phyloP scores from a whole-genome alignment of 2,797 vertebrate species.

The Manis crassicaudata region DNA sequence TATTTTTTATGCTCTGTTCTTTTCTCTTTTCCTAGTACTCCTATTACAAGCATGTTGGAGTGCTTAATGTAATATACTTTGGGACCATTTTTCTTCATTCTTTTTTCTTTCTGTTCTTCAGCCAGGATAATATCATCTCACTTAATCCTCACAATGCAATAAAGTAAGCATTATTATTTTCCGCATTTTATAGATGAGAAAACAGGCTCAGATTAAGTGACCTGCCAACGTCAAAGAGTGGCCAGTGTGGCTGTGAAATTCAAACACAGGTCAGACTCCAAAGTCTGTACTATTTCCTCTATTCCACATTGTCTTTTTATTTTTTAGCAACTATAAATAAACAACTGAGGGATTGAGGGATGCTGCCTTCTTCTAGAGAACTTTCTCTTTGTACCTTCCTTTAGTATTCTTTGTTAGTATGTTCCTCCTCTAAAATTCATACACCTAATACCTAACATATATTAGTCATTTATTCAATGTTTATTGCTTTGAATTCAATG shows the following conservation, averaged over 20 bases:
- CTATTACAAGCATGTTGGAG: not conserved
- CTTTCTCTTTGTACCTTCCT: slow-evolving; percentile 21
- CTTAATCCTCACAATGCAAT: slow-evolving; percentile 42
- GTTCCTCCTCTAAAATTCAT: slow-evolving; percentile 52
- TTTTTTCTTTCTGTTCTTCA: slow-evolving; percentile 38
- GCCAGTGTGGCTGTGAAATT: slow-evolving; percentile 48
- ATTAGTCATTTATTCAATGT: slow-evolving; percentile 30
- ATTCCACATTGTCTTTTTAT: not conserved
- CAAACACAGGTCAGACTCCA: slow-evolving; percentile 47
- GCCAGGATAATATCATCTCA: slow-evolving; percentile 25
- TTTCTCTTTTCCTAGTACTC: not conserved
- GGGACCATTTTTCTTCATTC: slow-evolving; percentile 17
- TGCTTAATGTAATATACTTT: not conserved
- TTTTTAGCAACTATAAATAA: slow-evolving; percentile 46
- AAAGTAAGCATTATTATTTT: slow-evolving; percentile 44
- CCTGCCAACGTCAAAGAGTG: slow-evolving; percentile 15
- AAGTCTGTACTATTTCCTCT: not conserved
- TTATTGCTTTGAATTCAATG: slow-evolving; percentile 74
- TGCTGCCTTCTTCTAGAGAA: slow-evolving; percentile 34
- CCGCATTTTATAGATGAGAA: slow-evolving; percentile 54
- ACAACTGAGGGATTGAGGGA: not conserved
- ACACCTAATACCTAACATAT: slow-evolving; percentile 36
- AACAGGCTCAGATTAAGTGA: slow-evolving; percentile 58
- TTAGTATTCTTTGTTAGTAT: slow-evolving; percentile 46
- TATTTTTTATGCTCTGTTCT: slow-evolving; percentile 20